These are phyloP conservation scores for Pseudonaja textilis DNA, from an alignment of 2,113 vertebrate species.

Conservation along the genomic window DNA sequence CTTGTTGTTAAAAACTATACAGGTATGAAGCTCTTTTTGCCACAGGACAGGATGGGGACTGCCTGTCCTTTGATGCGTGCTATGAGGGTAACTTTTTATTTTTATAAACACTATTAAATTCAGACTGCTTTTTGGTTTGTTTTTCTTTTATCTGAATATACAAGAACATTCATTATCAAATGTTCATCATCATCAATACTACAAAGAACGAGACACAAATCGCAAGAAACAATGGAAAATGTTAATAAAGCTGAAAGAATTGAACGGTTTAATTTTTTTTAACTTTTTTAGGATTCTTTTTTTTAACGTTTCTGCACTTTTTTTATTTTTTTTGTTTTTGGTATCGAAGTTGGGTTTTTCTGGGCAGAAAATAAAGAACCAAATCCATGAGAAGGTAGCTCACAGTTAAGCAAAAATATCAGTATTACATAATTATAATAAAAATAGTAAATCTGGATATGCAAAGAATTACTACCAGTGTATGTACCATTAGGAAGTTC, in stretches of 20 bases:
- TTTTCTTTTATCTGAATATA: slow-evolving; percentile 82
- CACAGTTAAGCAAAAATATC: slow-evolving; percentile 41
- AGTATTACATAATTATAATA: slow-evolving; percentile 12
- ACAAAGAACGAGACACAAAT: slow-evolving; percentile 84
- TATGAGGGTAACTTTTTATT: slow-evolving; percentile 76
- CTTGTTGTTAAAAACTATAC: slow-evolving; percentile 74
- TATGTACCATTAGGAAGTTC: slow-evolving; percentile 34
- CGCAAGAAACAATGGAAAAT: slow-evolving; percentile 83
- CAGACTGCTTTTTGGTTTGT: slow-evolving; percentile 86
- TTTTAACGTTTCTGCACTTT: slow-evolving; percentile 72
- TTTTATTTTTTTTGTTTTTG: slow-evolving; percentile 72
- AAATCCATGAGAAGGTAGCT: slow-evolving; percentile 54
- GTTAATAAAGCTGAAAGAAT: slow-evolving; percentile 87
- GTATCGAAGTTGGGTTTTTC: slow-evolving; percentile 88
- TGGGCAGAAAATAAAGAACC: slow-evolving; percentile 73
- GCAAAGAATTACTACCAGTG: slow-evolving; percentile 23
- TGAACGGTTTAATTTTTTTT: slow-evolving; percentile 46
- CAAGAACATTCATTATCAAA: slow-evolving; percentile 85
- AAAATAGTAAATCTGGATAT: slow-evolving; percentile 29
- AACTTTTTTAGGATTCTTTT: slow-evolving; percentile 58
- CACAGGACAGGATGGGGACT: slow-evolving; percentile 63
- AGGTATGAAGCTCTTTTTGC: slow-evolving; percentile 70
- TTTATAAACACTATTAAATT: slow-evolving; percentile 86
- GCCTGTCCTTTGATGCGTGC: slow-evolving; percentile 80
- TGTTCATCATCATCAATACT: slow-evolving; percentile 78